Percentiles rank a stretch among this genome's conserved stretches.
phyloP scores from a whole-genome alignment of 2,888 invertebrate species.

The Sphaerophoria taeniata region DNA sequence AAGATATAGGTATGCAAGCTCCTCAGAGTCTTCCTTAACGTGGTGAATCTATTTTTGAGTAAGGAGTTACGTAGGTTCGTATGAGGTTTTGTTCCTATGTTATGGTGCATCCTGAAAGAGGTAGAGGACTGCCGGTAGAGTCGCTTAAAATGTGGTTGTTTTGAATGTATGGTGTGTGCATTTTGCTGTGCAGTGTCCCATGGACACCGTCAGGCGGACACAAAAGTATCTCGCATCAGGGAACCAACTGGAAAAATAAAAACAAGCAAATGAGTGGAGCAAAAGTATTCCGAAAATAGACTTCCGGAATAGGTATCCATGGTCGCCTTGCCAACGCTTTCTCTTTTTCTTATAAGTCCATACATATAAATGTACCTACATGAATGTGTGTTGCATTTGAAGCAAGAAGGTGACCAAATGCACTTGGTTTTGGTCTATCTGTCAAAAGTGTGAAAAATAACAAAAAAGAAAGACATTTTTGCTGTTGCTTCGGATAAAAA shows the following conservation, averaged over 20 bases:
- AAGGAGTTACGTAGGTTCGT: neutral
- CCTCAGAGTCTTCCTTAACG: conserved; percentile 20
- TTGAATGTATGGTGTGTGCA: neutral
- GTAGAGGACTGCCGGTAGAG: neutral
- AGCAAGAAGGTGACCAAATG: neutral
- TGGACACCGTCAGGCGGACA: conserved; percentile 11
- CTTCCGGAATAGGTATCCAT: conserved; percentile 42
- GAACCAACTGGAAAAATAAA: conserved; percentile 30
- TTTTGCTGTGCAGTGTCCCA: conserved; percentile 23
- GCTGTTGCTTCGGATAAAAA: conserved; percentile 39
- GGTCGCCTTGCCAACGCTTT: conserved; percentile 30
- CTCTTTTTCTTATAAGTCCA: neutral
- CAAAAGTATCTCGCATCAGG: conserved; percentile 11
- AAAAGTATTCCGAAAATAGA: conserved; percentile 66
- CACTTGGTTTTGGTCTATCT: neutral
- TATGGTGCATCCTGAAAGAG: neutral
- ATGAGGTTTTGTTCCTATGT: neutral
- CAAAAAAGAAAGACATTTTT: neutral
- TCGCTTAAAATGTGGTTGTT: conserved; percentile 7
- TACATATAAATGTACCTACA: neutral
- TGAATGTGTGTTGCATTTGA: too few species aligned
- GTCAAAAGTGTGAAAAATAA: neutral
- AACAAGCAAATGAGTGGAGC: conserved; percentile 34
- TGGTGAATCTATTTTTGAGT: neutral
- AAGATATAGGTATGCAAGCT: neutral